A percentile compares a stretch with the other conserved stretches of the same genome.
These are phyloP conservation scores for Elgonia sp. DNA, from an alignment of 2,888 invertebrate species.

Conservation along the genomic window DNA sequence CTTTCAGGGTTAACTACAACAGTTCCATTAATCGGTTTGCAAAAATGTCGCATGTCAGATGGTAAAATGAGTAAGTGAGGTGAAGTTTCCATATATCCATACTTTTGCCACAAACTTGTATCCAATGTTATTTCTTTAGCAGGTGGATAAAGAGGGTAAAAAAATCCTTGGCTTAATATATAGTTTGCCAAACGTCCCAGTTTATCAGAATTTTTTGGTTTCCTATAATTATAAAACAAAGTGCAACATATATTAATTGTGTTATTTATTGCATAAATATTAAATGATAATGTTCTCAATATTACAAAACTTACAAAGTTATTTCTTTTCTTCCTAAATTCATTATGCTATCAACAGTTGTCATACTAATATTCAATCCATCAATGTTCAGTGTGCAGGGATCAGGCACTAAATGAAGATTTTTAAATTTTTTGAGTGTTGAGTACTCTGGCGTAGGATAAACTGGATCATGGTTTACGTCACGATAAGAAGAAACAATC, in stretches of 20 bases:
- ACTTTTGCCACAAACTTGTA: conserved; percentile 91
- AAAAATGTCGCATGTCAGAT: conserved; percentile 94
- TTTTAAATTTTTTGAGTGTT: conserved; percentile 87
- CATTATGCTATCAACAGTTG: conserved; percentile 94
- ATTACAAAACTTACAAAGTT: conserved; percentile 88
- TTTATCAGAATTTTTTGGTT: conserved; percentile 89
- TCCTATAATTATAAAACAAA: conserved; percentile 82
- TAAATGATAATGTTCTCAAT: not conserved
- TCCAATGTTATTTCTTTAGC: conserved; percentile 90
- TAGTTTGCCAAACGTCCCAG: conserved; percentile 92
- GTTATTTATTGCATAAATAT: not conserved
- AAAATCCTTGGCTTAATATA: conserved; percentile 92
- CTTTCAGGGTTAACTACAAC: conserved; percentile 95
- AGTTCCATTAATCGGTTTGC: conserved; percentile 92
- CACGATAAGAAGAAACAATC: conserved; percentile 92
- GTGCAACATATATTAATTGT: not conserved
- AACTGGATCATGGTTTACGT: conserved; percentile 92
- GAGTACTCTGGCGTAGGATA: conserved; percentile 94
- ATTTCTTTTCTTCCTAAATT: conserved; percentile 94
- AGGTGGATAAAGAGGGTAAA: conserved; percentile 94
- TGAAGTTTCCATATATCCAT: conserved; percentile 91
- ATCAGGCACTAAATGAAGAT: conserved; percentile 92
- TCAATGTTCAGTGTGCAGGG: conserved; percentile 93
- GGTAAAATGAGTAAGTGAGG: conserved; percentile 95
- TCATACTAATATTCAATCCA: conserved; percentile 93